Conservation (phyloP, 2,888 invertebrate genomes). For the Sarcophaga subvicina region DNA sequence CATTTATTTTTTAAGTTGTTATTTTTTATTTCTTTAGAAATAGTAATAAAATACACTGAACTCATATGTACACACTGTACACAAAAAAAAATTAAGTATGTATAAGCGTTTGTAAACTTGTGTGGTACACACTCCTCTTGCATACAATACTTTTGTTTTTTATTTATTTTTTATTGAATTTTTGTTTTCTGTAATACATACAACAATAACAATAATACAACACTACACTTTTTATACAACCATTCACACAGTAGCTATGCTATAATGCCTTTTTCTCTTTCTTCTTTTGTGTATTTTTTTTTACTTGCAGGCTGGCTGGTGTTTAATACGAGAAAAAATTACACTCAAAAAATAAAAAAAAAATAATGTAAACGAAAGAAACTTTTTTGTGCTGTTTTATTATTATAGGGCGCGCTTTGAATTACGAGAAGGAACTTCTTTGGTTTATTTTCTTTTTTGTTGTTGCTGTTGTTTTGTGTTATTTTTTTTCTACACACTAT, state of each 20-base stretch:
- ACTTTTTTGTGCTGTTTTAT: slow-evolving; percentile 63
- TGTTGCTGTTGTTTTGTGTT: slow-evolving; percentile 28
- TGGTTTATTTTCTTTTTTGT: slow-evolving; percentile 63
- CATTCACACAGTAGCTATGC: slow-evolving; percentile 62
- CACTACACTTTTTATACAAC: slow-evolving; percentile 44
- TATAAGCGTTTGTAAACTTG: neutral
- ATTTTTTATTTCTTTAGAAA: neutral
- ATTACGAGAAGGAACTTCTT: slow-evolving; percentile 68
- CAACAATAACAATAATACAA: slow-evolving; percentile 42
- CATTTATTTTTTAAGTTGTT: neutral
- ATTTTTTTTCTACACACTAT: slow-evolving; percentile 62
- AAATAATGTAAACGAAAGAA: slow-evolving; percentile 41
- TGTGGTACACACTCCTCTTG: slow-evolving; percentile 25
- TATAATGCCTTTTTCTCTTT: slow-evolving; percentile 38
- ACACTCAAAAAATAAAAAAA: slow-evolving; percentile 19
- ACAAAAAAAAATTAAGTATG: neutral
- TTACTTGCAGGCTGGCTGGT: slow-evolving; percentile 47
- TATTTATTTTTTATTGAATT: slow-evolving; percentile 22
- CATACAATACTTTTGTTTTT: slow-evolving; percentile 49
- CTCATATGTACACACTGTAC: neutral
- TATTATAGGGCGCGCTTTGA: slow-evolving; percentile 69
- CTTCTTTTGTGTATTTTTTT: slow-evolving; percentile 42
- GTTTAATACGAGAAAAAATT: slow-evolving; percentile 58
- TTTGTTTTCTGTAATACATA: slow-evolving; percentile 19
- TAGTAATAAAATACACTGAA: neutral